Evolutionary conservation across 2,797 vertebrate genomes (phyloP).

Genomic region (Kryptolebias ocellatus): DNA sequence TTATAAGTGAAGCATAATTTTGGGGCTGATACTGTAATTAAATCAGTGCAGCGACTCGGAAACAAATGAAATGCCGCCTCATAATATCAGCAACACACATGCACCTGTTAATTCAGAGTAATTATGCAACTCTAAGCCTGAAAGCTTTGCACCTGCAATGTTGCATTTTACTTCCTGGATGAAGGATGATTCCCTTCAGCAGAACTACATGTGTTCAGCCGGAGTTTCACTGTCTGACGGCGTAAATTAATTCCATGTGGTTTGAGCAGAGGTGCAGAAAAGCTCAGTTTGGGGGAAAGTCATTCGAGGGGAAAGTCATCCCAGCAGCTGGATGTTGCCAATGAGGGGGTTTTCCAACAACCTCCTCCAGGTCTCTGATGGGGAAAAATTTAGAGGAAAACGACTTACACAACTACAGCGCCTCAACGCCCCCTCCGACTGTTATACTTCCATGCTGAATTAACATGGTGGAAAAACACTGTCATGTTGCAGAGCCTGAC

Average conservation of each 20-base stretch:
- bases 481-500: slow-evolving; percentile 61
- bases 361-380: slow-evolving; percentile 64
- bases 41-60: slow-evolving; percentile 27
- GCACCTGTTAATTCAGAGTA: slow-evolving; percentile 49
- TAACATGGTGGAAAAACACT: slow-evolving; percentile 76
- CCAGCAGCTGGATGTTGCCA: slow-evolving; percentile 68
- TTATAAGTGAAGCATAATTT: slow-evolving; percentile 15
- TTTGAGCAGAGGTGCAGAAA: slow-evolving; percentile 75
- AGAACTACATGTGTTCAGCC: slow-evolving; percentile 76
- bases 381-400: slow-evolving; percentile 65
- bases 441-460: slow-evolving; percentile 51
- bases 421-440: slow-evolving; percentile 52
- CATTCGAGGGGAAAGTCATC: slow-evolving; percentile 75
- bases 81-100: slow-evolving; percentile 19
- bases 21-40: slow-evolving; percentile 8
- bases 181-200: slow-evolving; percentile 62
- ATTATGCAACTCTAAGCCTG: slow-evolving; percentile 30
- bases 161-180: slow-evolving; percentile 60
- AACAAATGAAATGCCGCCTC: slow-evolving; percentile 37
- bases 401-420: slow-evolving; percentile 61
- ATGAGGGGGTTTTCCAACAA: slow-evolving; percentile 77
- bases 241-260: slow-evolving; percentile 83
- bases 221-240: slow-evolving; percentile 77
- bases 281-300: slow-evolving; percentile 73
- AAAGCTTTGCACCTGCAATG: slow-evolving; percentile 42